phyloP scores from a whole-genome alignment of 2,888 invertebrate genomes.

The Athrips mouffetella region DNA sequence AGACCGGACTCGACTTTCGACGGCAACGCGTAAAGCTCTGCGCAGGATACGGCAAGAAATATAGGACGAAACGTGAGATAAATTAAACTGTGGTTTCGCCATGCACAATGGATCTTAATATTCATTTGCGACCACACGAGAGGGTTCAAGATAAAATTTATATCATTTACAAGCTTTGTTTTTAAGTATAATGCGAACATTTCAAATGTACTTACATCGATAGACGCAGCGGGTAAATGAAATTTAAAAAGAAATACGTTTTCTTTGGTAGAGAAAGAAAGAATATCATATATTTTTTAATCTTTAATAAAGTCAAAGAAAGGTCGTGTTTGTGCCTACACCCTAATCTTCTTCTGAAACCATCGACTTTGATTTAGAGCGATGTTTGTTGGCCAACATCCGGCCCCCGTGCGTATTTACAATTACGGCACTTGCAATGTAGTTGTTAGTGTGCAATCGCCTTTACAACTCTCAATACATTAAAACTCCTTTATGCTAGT shows the following conservation, averaged over 20 bases:
- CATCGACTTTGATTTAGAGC: slow-evolving; percentile 58
- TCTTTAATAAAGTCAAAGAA: too few relatives aligned
- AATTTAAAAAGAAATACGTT: too few relatives aligned
- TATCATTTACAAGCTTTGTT: too few relatives aligned
- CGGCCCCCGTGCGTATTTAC: slow-evolving; percentile 45
- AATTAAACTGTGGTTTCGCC: neutral
- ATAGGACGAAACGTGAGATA: neutral
- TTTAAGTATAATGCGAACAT: too few relatives aligned
- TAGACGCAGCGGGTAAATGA: too few relatives aligned
- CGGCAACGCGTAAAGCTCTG: slow-evolving; percentile 2
- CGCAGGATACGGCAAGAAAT: neutral
- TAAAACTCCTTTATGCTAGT: too few relatives aligned
- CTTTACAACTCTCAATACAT: neutral
- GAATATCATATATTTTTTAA: too few relatives aligned
- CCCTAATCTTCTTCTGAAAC: slow-evolving; percentile 35
- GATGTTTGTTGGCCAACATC: slow-evolving; percentile 56
- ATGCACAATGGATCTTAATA: neutral
- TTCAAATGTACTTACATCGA: too few relatives aligned
- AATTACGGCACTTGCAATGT: slow-evolving; percentile 41
- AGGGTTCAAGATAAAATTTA: neutral
- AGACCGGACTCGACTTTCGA: slow-evolving; percentile 23
- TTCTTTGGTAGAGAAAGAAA: too few relatives aligned
- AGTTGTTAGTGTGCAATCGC: slow-evolving; percentile 18
- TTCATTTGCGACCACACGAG: neutral
- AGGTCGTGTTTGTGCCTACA: slow-evolving; percentile 23